phyloP scores from a whole-genome alignment of 2,797 vertebrate genomes.

The Scomberomorus guttatus region DNA sequence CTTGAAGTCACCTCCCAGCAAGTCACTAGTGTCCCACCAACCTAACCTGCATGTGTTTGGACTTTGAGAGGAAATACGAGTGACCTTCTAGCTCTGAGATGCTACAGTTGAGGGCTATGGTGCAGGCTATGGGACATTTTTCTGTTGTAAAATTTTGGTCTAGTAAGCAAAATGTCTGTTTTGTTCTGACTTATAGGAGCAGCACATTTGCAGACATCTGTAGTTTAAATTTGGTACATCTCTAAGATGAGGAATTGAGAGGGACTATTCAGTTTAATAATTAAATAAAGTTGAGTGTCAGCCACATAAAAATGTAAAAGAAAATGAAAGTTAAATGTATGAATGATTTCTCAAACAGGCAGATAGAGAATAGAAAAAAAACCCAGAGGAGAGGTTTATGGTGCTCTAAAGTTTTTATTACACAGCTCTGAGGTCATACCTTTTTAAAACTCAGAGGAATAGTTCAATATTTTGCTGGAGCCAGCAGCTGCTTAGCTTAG shows the following conservation, averaged over 20 bases:
- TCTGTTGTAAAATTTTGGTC: neutral
- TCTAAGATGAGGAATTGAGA: neutral
- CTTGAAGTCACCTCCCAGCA: constrained; percentile 25
- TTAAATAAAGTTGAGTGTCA: neutral
- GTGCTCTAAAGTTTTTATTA: neutral
- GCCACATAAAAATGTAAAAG: constrained; percentile 6
- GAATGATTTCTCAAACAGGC: neutral
- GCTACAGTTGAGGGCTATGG: neutral
- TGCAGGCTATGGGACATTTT: neutral
- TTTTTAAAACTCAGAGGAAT: neutral
- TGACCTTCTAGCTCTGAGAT: neutral
- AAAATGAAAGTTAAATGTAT: neutral
- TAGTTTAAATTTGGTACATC: neutral
- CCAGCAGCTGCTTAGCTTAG: neutral
- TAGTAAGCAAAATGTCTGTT: neutral
- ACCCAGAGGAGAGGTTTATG: neutral
- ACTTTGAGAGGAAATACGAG: neutral
- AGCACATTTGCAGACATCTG: neutral
- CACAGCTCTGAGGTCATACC: neutral
- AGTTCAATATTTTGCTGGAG: neutral
- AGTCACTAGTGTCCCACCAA: neutral
- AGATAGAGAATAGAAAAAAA: neutral
- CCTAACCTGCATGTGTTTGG: constrained; percentile 4
- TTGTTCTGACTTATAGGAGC: neutral
- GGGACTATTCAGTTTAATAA: neutral